Conservation (phyloP, 92 coral and sea anemone species). For the Palythoa grandiflora region DNA sequence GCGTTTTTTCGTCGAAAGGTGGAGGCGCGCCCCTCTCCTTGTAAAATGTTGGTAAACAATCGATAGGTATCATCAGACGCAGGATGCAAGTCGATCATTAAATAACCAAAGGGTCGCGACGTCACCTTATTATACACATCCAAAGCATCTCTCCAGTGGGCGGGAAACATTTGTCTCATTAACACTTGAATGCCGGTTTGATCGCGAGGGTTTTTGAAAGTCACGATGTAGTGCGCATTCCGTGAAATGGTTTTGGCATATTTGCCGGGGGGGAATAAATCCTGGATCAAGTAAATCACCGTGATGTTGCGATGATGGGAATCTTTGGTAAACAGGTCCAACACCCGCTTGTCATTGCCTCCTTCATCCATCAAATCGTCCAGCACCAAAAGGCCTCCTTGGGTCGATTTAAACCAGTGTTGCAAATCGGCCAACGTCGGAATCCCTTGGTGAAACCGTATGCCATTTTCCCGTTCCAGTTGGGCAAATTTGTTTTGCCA, state of each 20-base stretch:
- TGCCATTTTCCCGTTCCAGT: neutral
- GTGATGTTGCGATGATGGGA: constrained; percentile 48
- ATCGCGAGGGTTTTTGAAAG: constrained; percentile 62
- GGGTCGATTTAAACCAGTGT: constrained; percentile 10
- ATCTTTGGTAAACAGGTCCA: constrained; percentile 35
- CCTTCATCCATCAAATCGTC: constrained; percentile 48
- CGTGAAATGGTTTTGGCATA: no score
- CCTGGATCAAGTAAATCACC: constrained; percentile 29
- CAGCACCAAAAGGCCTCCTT: constrained; percentile 31
- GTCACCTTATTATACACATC: constrained; percentile 44
- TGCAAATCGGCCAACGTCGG: neutral
- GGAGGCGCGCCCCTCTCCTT: constrained; percentile 13
- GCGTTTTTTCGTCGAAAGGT: constrained; percentile 9
- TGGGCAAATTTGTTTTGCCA: constrained; percentile 3
- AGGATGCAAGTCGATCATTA: constrained; percentile 18
- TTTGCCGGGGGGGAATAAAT: constrained; percentile 30
- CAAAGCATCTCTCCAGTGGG: constrained; percentile 8
- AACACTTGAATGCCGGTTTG: constrained; percentile 42
- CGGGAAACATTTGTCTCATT: constrained; percentile 47
- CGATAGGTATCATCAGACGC: constrained; percentile 29
- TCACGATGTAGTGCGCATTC: neutral
- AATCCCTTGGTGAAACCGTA: constrained; percentile 28
- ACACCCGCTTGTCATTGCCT: constrained; percentile 10
- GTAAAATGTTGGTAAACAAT: neutral
- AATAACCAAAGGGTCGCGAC: constrained; percentile 52